Conservation (phyloP, 2,888 invertebrate species). For the Melanostoma mellinum region DNA sequence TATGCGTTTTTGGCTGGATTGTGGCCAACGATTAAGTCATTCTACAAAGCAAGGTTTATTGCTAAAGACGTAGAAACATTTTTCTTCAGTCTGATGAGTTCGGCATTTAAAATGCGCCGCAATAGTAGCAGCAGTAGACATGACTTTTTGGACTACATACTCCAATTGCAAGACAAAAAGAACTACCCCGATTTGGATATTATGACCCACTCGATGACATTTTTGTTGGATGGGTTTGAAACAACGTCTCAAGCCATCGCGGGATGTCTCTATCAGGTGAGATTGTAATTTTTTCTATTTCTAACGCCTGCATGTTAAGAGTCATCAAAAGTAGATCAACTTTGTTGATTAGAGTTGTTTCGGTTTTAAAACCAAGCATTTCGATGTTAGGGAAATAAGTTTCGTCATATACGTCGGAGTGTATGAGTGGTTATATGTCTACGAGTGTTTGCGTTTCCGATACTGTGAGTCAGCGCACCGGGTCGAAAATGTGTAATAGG, state of each 20-base stretch:
- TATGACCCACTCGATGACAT: slow-evolving; percentile 14
- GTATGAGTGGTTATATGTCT: no score
- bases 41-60: slow-evolving; percentile 76
- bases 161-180: slow-evolving; percentile 29
- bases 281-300: not conserved
- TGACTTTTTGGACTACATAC: no score
- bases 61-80: slow-evolving; percentile 84
- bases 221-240: slow-evolving; percentile 77
- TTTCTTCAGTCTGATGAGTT: slow-evolving; percentile 76
- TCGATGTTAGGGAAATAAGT: no score
- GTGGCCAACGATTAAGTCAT: slow-evolving; percentile 75
- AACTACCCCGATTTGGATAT: no score
- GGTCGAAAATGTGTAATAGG: no score
- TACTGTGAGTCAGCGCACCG: no score
- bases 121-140: not conserved
- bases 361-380: no score
- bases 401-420: no score
- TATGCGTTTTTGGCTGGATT: slow-evolving; percentile 75
- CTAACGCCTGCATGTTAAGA: no score
- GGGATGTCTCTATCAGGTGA: slow-evolving; percentile 75
- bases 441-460: no score
- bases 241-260: slow-evolving; percentile 75
- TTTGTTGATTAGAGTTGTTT: no score
- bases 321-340: no score
- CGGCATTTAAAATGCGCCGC: slow-evolving; percentile 75